phyloP scores from a whole-genome alignment of 2,797 vertebrate genomes.

The Myotis myotis region DNA sequence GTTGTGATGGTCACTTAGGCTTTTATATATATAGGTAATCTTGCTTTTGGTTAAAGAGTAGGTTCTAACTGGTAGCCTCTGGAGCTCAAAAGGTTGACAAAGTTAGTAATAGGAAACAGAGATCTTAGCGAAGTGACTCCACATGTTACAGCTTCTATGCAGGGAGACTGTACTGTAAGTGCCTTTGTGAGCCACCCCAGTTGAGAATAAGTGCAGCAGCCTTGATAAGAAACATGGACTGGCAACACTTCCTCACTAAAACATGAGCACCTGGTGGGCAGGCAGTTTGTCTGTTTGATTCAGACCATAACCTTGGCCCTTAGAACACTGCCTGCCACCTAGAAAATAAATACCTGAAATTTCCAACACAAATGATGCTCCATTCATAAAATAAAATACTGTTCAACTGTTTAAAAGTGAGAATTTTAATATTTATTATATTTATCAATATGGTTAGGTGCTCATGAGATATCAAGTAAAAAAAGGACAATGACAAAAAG shows the following conservation, averaged over 20 bases:
- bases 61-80: neutral
- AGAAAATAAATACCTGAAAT: neutral
- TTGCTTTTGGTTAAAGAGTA: neutral
- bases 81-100: neutral
- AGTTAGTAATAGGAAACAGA: neutral
- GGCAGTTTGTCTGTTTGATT: neutral
- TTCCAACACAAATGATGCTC: neutral
- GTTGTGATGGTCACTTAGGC: no score
- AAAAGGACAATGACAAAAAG: neutral
- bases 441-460: neutral
- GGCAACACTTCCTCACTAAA: neutral
- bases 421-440: neutral
- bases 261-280: neutral
- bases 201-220: rapidly evolving
- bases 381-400: neutral
- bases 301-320: no score
- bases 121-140: neutral
- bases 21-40: neutral
- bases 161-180: neutral
- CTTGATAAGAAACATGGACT: neutral
- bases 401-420: neutral
- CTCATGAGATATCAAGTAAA: conserved; percentile 5
- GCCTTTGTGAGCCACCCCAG: neutral
- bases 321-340: neutral
- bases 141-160: neutral